Percentiles rank a stretch among this genome's conserved stretches.
These are phyloP conservation scores for Metaphire vulgaris DNA, from an alignment of 1,140 invertebrate genomes.

Conservation along the genomic window DNA sequence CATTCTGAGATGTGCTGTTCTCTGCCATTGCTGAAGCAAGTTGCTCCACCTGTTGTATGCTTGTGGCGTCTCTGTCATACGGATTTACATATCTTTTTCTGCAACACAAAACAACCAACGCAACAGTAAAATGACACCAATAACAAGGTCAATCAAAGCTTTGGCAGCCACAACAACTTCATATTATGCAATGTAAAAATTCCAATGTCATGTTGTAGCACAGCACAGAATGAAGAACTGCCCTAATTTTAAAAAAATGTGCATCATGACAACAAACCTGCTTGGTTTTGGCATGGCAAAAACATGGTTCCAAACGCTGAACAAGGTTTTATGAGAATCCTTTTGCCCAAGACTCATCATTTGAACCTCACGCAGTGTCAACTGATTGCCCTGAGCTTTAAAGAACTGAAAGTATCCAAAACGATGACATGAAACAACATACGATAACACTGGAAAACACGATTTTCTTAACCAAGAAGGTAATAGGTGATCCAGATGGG, in stretches of 20 bases:
- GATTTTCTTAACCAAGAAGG: no score
- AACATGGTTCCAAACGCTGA: conserved; percentile 75
- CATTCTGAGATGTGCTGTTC: background rate
- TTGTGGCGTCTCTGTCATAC: conserved; percentile 30
- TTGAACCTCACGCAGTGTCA: conserved; percentile 60
- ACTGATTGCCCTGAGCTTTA: conserved; percentile 13
- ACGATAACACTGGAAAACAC: no score
- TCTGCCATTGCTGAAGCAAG: background rate
- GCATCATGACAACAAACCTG: conserved; percentile 36
- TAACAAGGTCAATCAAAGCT: no score
- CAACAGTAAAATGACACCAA: conserved; percentile 21
- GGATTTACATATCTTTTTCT: conserved; percentile 35
- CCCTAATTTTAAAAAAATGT: no score
- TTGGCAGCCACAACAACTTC: no score
- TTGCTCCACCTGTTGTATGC: background rate
- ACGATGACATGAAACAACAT: no score
- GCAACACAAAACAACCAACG: conserved; percentile 8
- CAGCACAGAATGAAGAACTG: no score
- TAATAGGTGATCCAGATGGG: no score
- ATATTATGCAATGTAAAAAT: no score
- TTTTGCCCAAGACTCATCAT: conserved; percentile 71
- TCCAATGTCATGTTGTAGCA: no score
- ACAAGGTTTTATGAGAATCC: conserved; percentile 75
- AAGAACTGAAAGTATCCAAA: conserved; percentile 26
- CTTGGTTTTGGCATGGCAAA: conserved; percentile 59